Evolutionary conservation across 2,113 vertebrate species (phyloP), one percentile per base, ranked within the genome.

Genomic region (Sminthopsis crassicaudata): DNA sequence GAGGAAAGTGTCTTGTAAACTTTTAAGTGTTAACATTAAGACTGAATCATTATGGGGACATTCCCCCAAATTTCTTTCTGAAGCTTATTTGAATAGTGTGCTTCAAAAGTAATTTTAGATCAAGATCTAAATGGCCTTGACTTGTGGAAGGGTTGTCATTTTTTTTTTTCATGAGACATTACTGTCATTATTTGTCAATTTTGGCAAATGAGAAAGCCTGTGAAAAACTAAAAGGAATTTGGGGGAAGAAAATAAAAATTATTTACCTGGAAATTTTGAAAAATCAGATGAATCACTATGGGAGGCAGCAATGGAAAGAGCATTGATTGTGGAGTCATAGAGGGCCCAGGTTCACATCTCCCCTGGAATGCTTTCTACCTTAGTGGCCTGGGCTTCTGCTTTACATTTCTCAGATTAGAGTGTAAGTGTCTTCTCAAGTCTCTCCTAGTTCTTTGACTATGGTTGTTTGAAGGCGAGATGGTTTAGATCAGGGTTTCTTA

Each of bases 101-200:
- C 48, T 92, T 84, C 53, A 95, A 48, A 89, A 93, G 50, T 23
- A 60, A 67, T 60, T 19, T 93, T 42, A 84, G 27, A 92, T 94
- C 24, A 76, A 54, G 10, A 9, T 53, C 50, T 89, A 4, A 10
- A 54, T 16, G 24, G 30, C 42, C 50, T 8, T 48, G 50, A 50
- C 23, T 30, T 91, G 48, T 27, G 26, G 60, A 60, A 91, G 89
- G 48, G 57, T 57, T 53, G 12, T 53, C 22, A 36, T 42, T 30
- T 22, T 24, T 94, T 92, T 53, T 52, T 48, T 48, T 48, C 6
- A 55, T 84, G 53, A 92, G 88, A 92, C 46, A 46, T 54, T 92
- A 90, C 5, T 48, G 30, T 94, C 67, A n/a, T 76, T n/a, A 76
- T 76, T 76, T 76, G 36, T n/a, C 36, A 76, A 16, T n/a, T 76